Conservation (phyloP, 2,113 vertebrate genomes). For the Nothocercus julius region DNA sequence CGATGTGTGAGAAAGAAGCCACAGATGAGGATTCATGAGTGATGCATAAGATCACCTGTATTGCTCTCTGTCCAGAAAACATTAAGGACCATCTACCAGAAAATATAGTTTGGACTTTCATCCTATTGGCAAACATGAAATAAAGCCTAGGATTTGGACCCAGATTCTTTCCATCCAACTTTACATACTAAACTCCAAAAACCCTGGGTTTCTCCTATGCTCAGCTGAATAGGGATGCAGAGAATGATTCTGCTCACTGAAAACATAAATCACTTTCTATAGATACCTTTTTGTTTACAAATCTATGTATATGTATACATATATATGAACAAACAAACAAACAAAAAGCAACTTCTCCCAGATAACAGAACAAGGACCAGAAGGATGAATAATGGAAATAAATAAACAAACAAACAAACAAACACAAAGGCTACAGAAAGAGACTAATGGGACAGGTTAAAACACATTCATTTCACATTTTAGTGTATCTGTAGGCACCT, state of each 20-base stretch:
- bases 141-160: background rate
- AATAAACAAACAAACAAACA: background rate
- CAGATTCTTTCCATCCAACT: background rate
- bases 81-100: background rate
- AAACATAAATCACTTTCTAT: background rate
- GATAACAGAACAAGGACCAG: background rate
- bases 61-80: background rate
- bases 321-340: too few relatives aligned
- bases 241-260: background rate
- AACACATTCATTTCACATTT: background rate
- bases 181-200: background rate
- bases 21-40: background rate
- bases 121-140: background rate
- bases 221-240: fast-evolving
- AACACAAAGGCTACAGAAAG: background rate
- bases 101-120: background rate
- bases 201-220: background rate
- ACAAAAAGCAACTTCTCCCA: fast-evolving
- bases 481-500: background rate
- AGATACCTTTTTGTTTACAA: background rate
- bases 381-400: background rate
- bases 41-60: background rate
- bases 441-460: background rate
- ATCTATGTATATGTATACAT: too few relatives aligned
- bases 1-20: background rate